These are phyloP conservation scores for Falcunculus frontatus DNA, from an alignment of 2,113 vertebrate species.

Conservation along the genomic window DNA sequence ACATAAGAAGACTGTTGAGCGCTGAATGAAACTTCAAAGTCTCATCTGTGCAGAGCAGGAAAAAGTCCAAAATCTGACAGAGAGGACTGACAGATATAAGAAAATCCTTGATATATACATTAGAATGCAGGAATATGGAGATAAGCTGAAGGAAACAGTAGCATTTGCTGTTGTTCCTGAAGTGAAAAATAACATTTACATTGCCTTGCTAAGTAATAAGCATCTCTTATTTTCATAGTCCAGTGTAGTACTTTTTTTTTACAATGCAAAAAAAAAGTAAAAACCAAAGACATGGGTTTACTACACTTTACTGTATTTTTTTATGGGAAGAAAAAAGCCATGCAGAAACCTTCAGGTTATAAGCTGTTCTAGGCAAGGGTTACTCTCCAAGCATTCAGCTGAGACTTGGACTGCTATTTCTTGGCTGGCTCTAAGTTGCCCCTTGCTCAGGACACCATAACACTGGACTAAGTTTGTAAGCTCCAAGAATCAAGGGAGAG, in stretches of 20 bases:
- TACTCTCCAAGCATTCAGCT: not conserved
- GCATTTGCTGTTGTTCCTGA: not conserved
- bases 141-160: not conserved
- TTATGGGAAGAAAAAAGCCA: not conserved
- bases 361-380: not conserved
- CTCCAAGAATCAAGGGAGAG: not conserved
- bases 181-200: not conserved
- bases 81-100: not conserved
- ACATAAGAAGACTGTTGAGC: not conserved
- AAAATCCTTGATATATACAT: not conserved
- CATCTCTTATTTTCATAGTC: not conserved
- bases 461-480: not conserved
- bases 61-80: not conserved
- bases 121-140: not conserved
- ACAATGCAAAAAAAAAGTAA: not conserved
- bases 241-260: not conserved
- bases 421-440: not conserved
- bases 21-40: not conserved
- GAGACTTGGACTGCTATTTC: not conserved
- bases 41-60: rapidly evolving
- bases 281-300: not conserved
- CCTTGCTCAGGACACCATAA: not conserved
- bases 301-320: not conserved
- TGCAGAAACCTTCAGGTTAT: not conserved
- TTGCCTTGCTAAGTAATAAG: not conserved